A percentile compares a stretch with the other conserved stretches of the same genome.
phyloP scores from a whole-genome alignment of 2,113 vertebrate species.

The Lepus americanus region DNA sequence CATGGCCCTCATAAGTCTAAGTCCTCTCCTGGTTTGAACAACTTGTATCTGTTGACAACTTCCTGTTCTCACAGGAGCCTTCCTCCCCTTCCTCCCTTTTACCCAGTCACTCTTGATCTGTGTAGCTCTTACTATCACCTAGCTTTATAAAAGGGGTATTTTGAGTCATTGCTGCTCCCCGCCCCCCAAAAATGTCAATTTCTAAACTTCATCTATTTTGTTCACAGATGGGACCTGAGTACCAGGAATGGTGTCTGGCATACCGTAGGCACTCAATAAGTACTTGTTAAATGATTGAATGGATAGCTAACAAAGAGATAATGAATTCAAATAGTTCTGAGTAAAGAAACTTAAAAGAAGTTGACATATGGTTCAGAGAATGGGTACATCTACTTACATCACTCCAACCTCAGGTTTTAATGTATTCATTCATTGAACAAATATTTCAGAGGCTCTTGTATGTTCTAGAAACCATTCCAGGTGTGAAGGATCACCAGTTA shows the following conservation, averaged over 20 bases:
- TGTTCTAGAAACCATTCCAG: background rate
- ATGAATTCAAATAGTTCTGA: background rate
- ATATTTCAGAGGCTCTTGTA: background rate
- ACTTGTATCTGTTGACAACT: background rate
- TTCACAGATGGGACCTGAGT: background rate
- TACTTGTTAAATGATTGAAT: background rate
- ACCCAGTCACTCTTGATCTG: background rate
- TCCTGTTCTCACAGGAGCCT: background rate
- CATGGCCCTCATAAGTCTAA: no score
- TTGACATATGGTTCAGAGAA: background rate
- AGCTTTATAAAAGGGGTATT: background rate
- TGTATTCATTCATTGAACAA: background rate
- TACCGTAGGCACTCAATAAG: background rate
- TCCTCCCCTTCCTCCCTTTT: background rate
- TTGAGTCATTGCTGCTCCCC: background rate
- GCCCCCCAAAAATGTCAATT: background rate
- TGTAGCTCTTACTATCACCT: background rate
- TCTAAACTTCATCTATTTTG: background rate
- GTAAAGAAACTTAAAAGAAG: background rate
- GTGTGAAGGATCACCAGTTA: background rate
- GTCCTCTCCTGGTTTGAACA: background rate
- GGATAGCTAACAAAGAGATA: background rate
- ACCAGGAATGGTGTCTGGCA: background rate
- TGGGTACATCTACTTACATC: background rate
- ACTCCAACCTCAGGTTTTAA: background rate